Evolutionary conservation across 1,140 invertebrate genomes (phyloP).

Genomic region (Geopemphigus sp.): DNA sequence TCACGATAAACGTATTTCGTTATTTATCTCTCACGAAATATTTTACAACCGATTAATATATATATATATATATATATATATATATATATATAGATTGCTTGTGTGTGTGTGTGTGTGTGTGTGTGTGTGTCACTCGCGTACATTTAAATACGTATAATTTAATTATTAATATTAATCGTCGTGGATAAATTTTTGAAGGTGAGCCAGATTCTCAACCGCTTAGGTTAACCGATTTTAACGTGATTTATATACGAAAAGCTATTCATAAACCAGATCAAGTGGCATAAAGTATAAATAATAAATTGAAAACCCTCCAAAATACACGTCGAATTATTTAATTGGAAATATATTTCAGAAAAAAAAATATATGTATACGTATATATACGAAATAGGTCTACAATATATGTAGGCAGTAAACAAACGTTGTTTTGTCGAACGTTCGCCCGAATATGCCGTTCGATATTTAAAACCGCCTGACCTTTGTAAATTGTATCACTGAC

Average conservation of each 20-base stretch:
- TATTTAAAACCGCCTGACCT: slow-evolving; percentile 3
- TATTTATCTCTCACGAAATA: background rate
- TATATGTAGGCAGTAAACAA: no score
- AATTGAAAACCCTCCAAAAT: no score
- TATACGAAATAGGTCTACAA: no score
- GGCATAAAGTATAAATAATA: background rate
- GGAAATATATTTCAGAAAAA: no score
- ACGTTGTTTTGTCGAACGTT: no score
- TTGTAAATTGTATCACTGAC: slow-evolving; percentile 12
- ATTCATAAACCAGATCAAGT: background rate
- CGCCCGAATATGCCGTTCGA: background rate
- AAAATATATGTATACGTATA: no score
- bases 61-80: background rate
- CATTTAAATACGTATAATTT: background rate
- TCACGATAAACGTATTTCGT: no score
- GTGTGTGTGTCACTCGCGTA: background rate
- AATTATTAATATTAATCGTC: background rate
- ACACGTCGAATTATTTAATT: no score
- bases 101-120: no score
- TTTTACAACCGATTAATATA: background rate
- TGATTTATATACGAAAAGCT: background rate
- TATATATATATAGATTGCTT: no score
- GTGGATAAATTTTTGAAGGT: background rate
- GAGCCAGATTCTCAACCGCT: background rate
- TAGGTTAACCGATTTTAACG: background rate